phyloP scores from a whole-genome alignment of 2,888 invertebrate species.

The Eupsilia transversa region DNA sequence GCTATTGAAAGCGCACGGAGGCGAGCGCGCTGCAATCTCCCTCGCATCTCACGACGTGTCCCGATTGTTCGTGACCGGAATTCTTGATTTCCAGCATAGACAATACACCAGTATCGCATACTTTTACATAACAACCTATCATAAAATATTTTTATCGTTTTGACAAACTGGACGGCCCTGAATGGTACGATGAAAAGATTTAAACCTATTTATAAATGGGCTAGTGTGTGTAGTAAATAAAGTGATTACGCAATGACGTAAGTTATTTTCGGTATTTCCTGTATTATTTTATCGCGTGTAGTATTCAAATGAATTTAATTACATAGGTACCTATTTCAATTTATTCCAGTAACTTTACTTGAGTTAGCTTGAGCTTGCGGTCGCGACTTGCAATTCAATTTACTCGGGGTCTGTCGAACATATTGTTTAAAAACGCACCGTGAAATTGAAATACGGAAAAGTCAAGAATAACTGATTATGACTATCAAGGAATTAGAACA shows the following conservation, averaged over 20 bases:
- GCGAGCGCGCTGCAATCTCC: conserved; percentile 79
- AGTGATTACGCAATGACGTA: conserved; percentile 10
- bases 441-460: conserved; percentile 51
- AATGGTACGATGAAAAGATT: conserved; percentile 35
- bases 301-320: conserved; percentile 21
- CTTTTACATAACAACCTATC: conserved; percentile 37
- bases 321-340: background rate
- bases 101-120: conserved; percentile 54
- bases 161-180: conserved; percentile 44
- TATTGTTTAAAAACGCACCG: conserved; percentile 42
- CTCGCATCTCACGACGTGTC: conserved; percentile 82
- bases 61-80: conserved; percentile 83
- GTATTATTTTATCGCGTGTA: conserved; percentile 29
- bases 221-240: conserved; percentile 29
- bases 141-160: conserved; percentile 18
- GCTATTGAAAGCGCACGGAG: conserved; percentile 82
- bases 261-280: conserved; percentile 36
- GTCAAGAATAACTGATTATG: conserved; percentile 65
- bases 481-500: conserved; percentile 69
- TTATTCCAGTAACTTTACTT: background rate
- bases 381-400: conserved; percentile 31
- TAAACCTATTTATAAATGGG: conserved; percentile 25
- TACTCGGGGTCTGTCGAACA: background rate
- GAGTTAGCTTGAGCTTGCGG: background rate
- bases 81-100: conserved; percentile 72